Conservation (phyloP, 2,113 vertebrate species). For the Bothrops jararaca region DNA sequence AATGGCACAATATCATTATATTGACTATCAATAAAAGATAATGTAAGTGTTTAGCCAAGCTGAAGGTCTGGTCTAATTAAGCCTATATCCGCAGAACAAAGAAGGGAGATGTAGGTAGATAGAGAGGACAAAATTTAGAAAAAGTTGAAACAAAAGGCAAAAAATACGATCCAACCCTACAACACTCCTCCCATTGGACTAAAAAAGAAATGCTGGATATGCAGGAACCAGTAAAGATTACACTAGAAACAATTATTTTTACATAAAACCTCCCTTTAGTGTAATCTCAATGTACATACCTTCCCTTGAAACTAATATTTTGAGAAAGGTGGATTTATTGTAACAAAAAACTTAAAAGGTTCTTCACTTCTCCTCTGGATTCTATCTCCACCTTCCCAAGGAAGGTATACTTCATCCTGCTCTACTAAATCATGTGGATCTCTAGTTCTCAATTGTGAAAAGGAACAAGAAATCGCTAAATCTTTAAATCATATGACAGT, state of each 20-base stretch:
- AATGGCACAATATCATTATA: background rate
- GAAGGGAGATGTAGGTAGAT: background rate
- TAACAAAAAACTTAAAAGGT: background rate
- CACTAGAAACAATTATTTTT: background rate
- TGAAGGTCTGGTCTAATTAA: background rate
- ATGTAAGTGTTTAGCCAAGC: background rate
- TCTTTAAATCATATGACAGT: background rate
- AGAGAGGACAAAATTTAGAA: background rate
- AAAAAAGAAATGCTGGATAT: background rate
- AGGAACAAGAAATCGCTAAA: background rate
- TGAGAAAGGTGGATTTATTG: background rate
- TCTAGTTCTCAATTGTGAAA: background rate
- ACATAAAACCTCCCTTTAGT: background rate
- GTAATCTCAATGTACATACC: background rate
- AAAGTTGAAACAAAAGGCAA: background rate
- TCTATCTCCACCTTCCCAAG: background rate
- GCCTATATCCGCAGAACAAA: background rate
- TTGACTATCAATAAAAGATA: background rate
- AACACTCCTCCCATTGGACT: background rate
- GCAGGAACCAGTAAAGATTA: background rate
- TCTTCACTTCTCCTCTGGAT: background rate
- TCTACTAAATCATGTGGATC: background rate
- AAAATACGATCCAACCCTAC: background rate
- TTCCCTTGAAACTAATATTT: background rate
- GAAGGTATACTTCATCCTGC: background rate